phyloP scores from a whole-genome alignment of 2,797 vertebrate species.

The Cheirogaleus major region DNA sequence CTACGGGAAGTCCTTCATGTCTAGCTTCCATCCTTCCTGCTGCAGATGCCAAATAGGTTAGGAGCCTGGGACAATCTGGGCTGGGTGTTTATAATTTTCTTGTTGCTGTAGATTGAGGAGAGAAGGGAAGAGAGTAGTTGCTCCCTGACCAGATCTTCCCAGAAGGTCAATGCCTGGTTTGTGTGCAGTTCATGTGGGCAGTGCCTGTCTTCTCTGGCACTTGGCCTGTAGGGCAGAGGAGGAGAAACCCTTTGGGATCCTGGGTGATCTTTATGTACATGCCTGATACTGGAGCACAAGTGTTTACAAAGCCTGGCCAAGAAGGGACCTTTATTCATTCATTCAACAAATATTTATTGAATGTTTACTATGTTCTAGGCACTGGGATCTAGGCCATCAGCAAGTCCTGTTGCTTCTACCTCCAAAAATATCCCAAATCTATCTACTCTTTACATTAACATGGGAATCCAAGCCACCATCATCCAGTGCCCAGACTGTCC shows the following conservation, averaged over 20 bases:
- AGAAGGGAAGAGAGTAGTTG: background rate
- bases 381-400: constrained; percentile 25
- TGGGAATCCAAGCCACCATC: background rate
- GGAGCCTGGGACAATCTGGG: background rate
- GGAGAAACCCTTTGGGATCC: background rate
- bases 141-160: background rate
- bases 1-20: background rate
- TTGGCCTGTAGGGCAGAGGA: background rate
- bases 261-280: background rate
- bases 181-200: background rate
- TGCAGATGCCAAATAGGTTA: background rate
- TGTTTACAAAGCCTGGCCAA: background rate
- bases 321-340: background rate
- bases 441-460: background rate
- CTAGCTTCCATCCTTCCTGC: constrained; percentile 17
- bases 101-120: background rate
- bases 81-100: background rate
- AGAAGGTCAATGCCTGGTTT: background rate
- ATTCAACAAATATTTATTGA: constrained; percentile 28
- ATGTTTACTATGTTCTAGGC: constrained; percentile 20
- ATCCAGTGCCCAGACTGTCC: background rate
- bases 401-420: background rate
- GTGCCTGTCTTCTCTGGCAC: background rate
- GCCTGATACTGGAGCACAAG: background rate
- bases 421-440: constrained; percentile 28